These are phyloP conservation scores for Papilio demoleus DNA, from an alignment of 2,888 invertebrate species.

Conservation along the genomic window DNA sequence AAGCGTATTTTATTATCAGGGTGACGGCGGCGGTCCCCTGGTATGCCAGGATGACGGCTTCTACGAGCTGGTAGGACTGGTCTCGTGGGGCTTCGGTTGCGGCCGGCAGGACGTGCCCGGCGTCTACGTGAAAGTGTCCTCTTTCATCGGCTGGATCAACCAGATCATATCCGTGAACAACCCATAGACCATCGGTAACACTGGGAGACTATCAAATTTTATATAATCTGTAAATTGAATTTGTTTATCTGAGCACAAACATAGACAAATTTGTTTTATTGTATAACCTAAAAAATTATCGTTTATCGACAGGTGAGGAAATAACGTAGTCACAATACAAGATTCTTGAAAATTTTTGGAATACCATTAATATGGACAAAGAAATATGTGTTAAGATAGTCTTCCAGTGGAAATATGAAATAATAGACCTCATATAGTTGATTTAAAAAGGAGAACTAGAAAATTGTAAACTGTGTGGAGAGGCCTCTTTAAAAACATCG, in stretches of 20 bases:
- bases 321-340: too few species aligned
- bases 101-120: conserved; percentile 97
- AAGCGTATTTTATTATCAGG: conserved; percentile 76
- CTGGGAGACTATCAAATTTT: conserved; percentile 19
- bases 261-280: not conserved
- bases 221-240: not conserved
- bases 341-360: too few species aligned
- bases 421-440: not conserved
- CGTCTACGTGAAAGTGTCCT: conserved; percentile 98
- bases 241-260: too few species aligned
- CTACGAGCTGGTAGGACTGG: conserved; percentile 95
- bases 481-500: not conserved
- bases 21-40: conserved; percentile 96
- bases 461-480: not conserved
- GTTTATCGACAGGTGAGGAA: too few species aligned
- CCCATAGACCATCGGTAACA: conserved; percentile 82
- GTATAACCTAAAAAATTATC: not conserved
- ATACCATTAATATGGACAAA: not conserved
- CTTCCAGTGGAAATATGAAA: not conserved
- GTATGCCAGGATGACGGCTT: conserved; percentile 97
- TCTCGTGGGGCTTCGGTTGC: conserved; percentile 97
- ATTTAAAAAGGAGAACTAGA: not conserved
- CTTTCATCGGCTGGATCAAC: conserved; percentile 98
- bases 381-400: not conserved
- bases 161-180: conserved; percentile 98